Base-by-base conservation (phyloP, 2,888 invertebrate genomes). In the Agrypnus murinus region DNA sequence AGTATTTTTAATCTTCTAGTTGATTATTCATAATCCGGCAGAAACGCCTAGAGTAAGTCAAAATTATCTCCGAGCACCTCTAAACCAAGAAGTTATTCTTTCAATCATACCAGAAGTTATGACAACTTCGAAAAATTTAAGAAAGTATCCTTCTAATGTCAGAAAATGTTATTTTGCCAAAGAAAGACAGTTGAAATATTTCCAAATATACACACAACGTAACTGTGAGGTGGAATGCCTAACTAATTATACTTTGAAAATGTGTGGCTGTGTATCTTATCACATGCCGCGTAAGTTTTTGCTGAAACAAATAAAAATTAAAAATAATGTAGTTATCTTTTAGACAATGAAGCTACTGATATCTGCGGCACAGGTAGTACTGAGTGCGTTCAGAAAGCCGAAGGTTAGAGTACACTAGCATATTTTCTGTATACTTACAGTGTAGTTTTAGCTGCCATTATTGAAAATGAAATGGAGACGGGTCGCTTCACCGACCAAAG, bases 91-190 rank as follows among this genome's bases (percentile, higher is more conserved):
- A 83, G 89, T 93, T 0, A 88, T 92, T 0, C 91, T 92, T 0
- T 90, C 92, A 0, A 90, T 93, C 10, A 90, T 91, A 81, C 93
- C 93, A 0, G 92, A 92, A 82, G 92, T 93, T 88, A 92, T 93
- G 87, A 92, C 92, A 1, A 93, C 93, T 1, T 91, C 92, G 0
- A 88, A 88, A 63, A 91, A 91, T 17, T 84, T 93, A 4, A 87
- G 86, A 75, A 87, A 88, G 63, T 93, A 93, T 74, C 88, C 89
- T 62, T 90, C 92, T 0, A 85, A 87, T 38, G 88, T 91, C 59
- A 89, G 92, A 7, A 90, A 91, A 79, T 93, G 92, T 78, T 92
- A 89, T 83, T 93, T 92, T 81, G 90, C 90, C 69, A 85, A 84
- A 59, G 93, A 93, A 79, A 87, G 91, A 10, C 87, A 89, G 75